Base-by-base conservation (phyloP, 2,888 invertebrate genomes). In the Phania funesta region DNA sequence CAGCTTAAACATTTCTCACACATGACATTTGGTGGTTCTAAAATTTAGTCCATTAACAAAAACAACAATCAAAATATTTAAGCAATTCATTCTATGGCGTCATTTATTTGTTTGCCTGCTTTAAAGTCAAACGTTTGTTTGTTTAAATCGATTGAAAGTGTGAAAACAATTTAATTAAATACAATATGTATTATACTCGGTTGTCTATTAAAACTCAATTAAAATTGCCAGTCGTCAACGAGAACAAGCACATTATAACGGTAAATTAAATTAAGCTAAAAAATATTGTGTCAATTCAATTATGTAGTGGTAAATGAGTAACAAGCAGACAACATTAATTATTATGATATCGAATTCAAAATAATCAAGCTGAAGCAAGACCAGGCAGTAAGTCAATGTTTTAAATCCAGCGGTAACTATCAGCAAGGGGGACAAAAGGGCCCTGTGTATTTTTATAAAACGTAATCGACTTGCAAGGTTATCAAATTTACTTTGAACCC, bases 251-350 rank as follows among this genome's bases (percentile, higher is more conserved):
- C 20, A 54, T 38, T 73, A 35, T 56, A 64, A 71, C 71, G 67
- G 50, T 46, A 64, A 74, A 74, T 77, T 74, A 41, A 68, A 68
- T 74, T 78, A 64, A 64, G 68, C 32, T 22, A 26, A 75, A 75
- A 78, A 77, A 75, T 82, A 82, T 78, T 74, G 65, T 82, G 74
- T 78, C 64, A 70, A 70, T 26, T 41, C 64, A 77, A 70, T 82
- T 78, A 82, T 50, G 58, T 65, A 35, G 64, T 70, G 44, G 32
- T 41, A 18, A 41, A 48, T 54, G 29, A 50, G 18, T 44, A 50
- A 41, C 16, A 16, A n/a, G 41, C 16, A 6, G 16, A 44, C 1
- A 46, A 11, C 8, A 7, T 29, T 46, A 20, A 20, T 46, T 11
- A 64, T 29, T 18, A 64, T 29, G 13, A 62, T 62, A 26, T 18